Percentiles rank a stretch among this genome's conserved stretches.
Evolutionary conservation across 2,797 vertebrate species (phyloP).

Genomic region (Lutjanus argentimaculatus): DNA sequence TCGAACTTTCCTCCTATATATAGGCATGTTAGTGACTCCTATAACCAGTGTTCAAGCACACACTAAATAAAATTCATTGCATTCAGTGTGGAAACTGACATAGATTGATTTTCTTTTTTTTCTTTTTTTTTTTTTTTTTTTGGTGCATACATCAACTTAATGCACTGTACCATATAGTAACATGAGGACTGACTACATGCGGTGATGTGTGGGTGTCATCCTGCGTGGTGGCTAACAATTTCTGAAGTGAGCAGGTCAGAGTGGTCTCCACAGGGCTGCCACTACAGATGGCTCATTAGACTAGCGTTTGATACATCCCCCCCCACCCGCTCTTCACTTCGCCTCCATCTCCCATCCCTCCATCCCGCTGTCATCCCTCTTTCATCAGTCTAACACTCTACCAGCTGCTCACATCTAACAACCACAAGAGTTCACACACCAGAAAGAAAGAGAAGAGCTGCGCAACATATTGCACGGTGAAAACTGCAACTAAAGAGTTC

Average conservation of each 20-base stretch:
- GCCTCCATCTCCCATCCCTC: conserved; percentile 54
- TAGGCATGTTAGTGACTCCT: background rate
- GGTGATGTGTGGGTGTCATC: conserved; percentile 23
- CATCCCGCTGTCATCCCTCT: conserved; percentile 64
- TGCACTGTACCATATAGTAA: background rate
- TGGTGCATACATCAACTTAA: background rate
- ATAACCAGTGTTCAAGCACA: background rate
- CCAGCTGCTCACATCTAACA: conserved; percentile 74
- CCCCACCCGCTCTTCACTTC: background rate
- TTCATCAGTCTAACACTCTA: conserved; percentile 68
- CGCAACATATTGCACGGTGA: conserved; percentile 32
- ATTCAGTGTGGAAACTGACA: background rate
- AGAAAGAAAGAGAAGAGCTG: conserved; percentile 14
- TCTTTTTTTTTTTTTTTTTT: too few species aligned
- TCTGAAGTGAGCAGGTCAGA: conserved; percentile 64
- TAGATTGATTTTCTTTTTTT: too few species aligned
- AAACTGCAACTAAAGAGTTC: conserved; percentile 30
- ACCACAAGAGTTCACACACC: conserved; percentile 47
- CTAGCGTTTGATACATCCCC: conserved; percentile 64
- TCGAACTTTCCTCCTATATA: too few species aligned
- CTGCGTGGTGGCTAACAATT: conserved; percentile 14
- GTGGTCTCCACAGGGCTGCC: conserved; percentile 60
- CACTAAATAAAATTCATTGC: background rate
- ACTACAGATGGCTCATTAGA: conserved; percentile 83
- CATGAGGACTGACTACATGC: background rate